A percentile compares a stretch with the other conserved stretches of the same genome.
phyloP scores from a whole-genome alignment of 1,140 invertebrate species.

The Mactra quadrangularis region DNA sequence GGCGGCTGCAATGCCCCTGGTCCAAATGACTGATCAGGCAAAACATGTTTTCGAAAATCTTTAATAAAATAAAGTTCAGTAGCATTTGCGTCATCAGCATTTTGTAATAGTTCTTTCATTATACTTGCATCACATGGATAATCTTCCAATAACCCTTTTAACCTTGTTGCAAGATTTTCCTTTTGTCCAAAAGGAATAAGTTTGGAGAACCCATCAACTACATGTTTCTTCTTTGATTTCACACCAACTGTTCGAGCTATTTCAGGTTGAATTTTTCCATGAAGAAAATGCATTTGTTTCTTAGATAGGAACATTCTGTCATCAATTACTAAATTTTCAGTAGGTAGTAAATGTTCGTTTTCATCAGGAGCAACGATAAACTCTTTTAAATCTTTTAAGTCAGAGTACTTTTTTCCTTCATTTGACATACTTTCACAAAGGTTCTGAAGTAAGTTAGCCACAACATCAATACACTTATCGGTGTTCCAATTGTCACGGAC shows the following conservation, averaged over 20 bases:
- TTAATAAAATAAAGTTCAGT: constrained; percentile 77
- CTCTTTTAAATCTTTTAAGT: neutral
- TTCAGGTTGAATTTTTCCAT: constrained; percentile 55
- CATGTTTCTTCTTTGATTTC: constrained; percentile 60
- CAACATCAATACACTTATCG: neutral
- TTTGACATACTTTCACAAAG: constrained; percentile 15
- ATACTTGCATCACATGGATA: constrained; percentile 75
- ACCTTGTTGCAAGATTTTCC: constrained; percentile 73
- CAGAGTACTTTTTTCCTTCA: constrained; percentile 1
- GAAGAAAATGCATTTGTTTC: constrained; percentile 55
- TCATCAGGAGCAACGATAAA: constrained; percentile 55
- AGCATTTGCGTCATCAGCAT: constrained; percentile 84
- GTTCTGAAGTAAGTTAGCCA: constrained; percentile 1
- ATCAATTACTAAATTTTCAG: constrained; percentile 60
- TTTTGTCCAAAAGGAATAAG: constrained; percentile 72
- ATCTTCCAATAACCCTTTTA: constrained; percentile 72
- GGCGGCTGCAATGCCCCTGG: constrained; percentile 74
- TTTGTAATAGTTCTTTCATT: constrained; percentile 76
- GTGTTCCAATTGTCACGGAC: neutral
- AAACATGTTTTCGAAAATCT: constrained; percentile 67
- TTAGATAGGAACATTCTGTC: constrained; percentile 41
- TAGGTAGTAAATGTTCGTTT: constrained; percentile 33
- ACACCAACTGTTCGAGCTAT: constrained; percentile 65
- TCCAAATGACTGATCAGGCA: constrained; percentile 57
- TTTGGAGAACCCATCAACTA: constrained; percentile 14